Base-by-base conservation (phyloP, 1,140 invertebrate genomes). In the Hylaeus volcanicus region DNA sequence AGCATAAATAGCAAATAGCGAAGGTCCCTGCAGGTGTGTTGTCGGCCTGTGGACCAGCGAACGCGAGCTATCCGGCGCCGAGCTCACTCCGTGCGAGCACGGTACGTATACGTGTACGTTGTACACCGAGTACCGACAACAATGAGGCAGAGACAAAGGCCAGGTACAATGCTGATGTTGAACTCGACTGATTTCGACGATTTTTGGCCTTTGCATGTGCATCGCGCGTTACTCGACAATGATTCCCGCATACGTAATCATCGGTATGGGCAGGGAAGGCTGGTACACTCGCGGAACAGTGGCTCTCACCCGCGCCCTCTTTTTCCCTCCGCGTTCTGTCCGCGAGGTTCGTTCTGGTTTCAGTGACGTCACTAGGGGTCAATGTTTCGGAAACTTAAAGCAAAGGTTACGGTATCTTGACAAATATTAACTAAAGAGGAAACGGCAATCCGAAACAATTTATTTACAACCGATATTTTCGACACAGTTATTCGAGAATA, bases 171-270 rank as follows among this genome's bases (percentile, higher is more conserved):
- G 90, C 89, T 89, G 91, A 92, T 93, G 92, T 93, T 93, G 91
- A 92, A 93, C 92, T 93, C 92, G 89, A 92, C 92, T 93, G 92
- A 93, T 93, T 93, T 93, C 89, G 90, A 92, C 90, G 90, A 93
- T 93, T 93, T 93, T 93, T 92, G 91, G 90, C 87, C 91, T 92
- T 93, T 91, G 86, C 88, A 89, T 88, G 88, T 90, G 89, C 91
- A 90, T 90, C 90, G 90, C 87, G 86, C 87, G 81, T 87, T 89
- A 88, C 89, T 88, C 90, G 86, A 92, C 90, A 92, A 92, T 92
- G 85, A 93, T 92, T 93, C 91, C 88, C 90, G 91, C 91, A 93
- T 92, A 92, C 89, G 89, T 92, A 92, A 93, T 92, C 91, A 92
- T 93, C 83, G 88, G 86, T 86, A 89, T 90, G 84, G 83, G 73